These are phyloP conservation scores for Palythoa grandis DNA, from an alignment of 92 coral and sea anemone species.

Conservation along the genomic window DNA sequence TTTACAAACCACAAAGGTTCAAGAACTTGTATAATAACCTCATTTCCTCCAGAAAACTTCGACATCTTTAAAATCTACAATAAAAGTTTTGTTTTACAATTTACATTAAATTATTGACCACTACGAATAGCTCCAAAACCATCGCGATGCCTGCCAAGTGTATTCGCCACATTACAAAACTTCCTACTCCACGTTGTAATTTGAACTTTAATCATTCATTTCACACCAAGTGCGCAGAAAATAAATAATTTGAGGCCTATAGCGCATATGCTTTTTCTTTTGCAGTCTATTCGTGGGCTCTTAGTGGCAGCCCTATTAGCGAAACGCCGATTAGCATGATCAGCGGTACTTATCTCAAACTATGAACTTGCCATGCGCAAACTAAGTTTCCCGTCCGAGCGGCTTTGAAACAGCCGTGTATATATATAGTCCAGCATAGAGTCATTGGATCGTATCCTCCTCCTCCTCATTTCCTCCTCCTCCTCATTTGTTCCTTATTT, in stretches of 20 bases:
- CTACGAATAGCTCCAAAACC: background rate
- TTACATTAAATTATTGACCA: background rate
- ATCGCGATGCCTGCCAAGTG: background rate
- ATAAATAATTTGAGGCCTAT: background rate
- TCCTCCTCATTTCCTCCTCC: too few relatives aligned
- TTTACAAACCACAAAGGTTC: background rate
- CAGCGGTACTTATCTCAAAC: slow-evolving; percentile 12
- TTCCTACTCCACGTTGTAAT: background rate
- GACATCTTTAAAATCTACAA: background rate
- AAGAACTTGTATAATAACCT: background rate
- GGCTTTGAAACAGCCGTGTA: slow-evolving; percentile 20
- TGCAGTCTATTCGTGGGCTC: slow-evolving; percentile 6
- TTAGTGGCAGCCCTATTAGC: background rate
- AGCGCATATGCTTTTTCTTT: slow-evolving; percentile 22
- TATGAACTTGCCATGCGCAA: slow-evolving; percentile 9
- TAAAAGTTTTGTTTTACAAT: background rate
- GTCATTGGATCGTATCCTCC: too few relatives aligned
- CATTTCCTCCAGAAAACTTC: slow-evolving; percentile 14
- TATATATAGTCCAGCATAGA: too few relatives aligned
- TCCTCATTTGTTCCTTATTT: too few relatives aligned
- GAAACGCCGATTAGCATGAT: background rate
- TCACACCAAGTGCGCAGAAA: slow-evolving; percentile 15
- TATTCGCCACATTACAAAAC: background rate
- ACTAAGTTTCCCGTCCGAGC: slow-evolving; percentile 8
- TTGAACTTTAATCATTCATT: background rate